These are phyloP conservation scores for Madoqua kirkii DNA, from an alignment of 2,113 vertebrate genomes.

Conservation along the genomic window DNA sequence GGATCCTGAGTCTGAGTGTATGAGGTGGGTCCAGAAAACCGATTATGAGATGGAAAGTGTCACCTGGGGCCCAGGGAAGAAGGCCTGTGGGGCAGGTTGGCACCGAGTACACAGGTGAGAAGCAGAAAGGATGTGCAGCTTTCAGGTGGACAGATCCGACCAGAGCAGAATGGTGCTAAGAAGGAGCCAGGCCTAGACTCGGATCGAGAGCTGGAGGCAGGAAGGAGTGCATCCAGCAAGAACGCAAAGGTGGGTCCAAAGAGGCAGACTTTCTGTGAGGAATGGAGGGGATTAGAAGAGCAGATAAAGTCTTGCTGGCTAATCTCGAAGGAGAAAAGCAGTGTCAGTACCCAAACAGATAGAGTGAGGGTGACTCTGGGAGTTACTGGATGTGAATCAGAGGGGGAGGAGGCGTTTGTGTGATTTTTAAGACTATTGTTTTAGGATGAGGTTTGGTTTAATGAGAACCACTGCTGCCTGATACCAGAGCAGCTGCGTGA, in stretches of 20 bases:
- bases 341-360: constrained; percentile 15
- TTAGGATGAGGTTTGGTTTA: constrained; percentile 1
- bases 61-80: neutral
- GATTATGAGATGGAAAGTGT: neutral
- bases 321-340: neutral
- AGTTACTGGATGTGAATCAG: neutral
- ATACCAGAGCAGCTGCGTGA: neutral
- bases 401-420: neutral
- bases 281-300: neutral
- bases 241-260: neutral
- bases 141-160: neutral
- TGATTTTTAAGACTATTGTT: neutral
- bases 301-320: neutral
- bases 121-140: neutral
- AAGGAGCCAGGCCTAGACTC: neutral
- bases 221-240: neutral
- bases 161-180: neutral
- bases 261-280: neutral
- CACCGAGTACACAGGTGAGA: neutral
- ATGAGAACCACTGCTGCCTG: neutral
- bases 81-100: neutral
- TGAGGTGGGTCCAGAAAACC: neutral
- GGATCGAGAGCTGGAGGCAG: neutral
- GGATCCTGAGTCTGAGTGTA: neutral
- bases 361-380: neutral